Percentiles rank a stretch among this genome's conserved stretches.
phyloP scores from a whole-genome alignment of 2,797 vertebrate genomes.

The Falco peregrinus region DNA sequence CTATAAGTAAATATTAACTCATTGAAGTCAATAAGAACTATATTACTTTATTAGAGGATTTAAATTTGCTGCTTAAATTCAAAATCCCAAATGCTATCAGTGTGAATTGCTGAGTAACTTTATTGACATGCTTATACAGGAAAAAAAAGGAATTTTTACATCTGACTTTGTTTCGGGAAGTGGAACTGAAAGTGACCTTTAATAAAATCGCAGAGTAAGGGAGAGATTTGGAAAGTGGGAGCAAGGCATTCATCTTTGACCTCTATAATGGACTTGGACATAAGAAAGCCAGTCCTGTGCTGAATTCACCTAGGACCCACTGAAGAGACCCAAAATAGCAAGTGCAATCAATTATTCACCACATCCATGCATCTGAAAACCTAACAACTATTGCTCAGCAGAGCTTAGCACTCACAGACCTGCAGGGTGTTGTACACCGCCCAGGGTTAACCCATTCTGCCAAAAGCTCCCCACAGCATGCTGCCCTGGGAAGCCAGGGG shows the following conservation, averaged over 20 bases:
- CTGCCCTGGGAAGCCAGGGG: not conserved
- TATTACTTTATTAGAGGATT: not conserved
- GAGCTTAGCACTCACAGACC: not conserved
- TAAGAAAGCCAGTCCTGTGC: not conserved
- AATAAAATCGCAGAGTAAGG: not conserved
- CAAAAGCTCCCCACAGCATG: not conserved
- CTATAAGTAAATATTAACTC: not conserved
- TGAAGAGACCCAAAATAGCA: not conserved
- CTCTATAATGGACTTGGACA: not conserved
- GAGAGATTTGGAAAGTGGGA: not conserved
- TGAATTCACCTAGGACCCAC: not conserved
- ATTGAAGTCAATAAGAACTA: not conserved
- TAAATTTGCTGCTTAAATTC: not conserved
- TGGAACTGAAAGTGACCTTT: not conserved
- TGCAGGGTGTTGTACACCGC: not conserved
- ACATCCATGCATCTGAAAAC: not conserved
- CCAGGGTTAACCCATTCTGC: not conserved
- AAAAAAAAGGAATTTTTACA: not conserved
- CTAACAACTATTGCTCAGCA: not conserved
- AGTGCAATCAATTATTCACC: slow-evolving; percentile 26
- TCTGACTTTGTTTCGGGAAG: not conserved
- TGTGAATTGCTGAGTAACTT: not conserved
- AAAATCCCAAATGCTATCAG: not conserved
- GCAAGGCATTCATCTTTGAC: not conserved
- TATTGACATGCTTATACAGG: not conserved